These are phyloP conservation scores for Calypte anna DNA, from an alignment of 2,113 vertebrate genomes.

Conservation along the genomic window DNA sequence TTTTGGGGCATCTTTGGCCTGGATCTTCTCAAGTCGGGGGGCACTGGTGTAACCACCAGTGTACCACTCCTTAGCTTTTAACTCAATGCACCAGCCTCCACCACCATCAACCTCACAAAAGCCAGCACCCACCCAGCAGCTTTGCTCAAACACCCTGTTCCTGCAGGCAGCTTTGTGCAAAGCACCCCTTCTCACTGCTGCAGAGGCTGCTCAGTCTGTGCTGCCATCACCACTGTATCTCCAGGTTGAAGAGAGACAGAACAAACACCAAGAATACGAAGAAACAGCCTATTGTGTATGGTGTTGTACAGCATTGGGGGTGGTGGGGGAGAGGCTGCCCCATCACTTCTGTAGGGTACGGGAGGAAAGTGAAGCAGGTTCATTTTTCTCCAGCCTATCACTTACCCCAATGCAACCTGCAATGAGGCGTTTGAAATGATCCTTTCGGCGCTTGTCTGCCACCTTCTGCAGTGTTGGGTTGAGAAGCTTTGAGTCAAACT, in stretches of 20 bases:
- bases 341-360: not conserved
- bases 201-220: not conserved
- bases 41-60: not conserved
- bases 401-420: conserved; percentile 93
- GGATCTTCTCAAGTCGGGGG: not conserved
- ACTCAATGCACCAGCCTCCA: not conserved
- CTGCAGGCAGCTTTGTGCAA: rapidly evolving
- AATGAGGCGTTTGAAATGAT: conserved; percentile 94
- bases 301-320: not conserved
- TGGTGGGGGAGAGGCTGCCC: not conserved
- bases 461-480: conserved; percentile 83
- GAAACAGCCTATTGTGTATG: not conserved
- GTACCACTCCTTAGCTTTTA: not conserved
- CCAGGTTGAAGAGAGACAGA: not conserved
- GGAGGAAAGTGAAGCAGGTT: not conserved
- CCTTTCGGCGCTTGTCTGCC: conserved; percentile 91
- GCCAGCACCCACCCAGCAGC: not conserved
- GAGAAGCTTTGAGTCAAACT: conserved; percentile 89
- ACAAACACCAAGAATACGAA: not conserved
- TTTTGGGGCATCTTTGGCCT: not conserved
- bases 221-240: not conserved
- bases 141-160: not conserved
- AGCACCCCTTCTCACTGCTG: not conserved
- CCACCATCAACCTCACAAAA: not conserved
- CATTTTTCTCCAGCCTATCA: not conserved